Percentiles rank a stretch among this genome's conserved stretches.
Conservation (phyloP, 2,888 invertebrate species). For the Hecatera dysodea region DNA sequence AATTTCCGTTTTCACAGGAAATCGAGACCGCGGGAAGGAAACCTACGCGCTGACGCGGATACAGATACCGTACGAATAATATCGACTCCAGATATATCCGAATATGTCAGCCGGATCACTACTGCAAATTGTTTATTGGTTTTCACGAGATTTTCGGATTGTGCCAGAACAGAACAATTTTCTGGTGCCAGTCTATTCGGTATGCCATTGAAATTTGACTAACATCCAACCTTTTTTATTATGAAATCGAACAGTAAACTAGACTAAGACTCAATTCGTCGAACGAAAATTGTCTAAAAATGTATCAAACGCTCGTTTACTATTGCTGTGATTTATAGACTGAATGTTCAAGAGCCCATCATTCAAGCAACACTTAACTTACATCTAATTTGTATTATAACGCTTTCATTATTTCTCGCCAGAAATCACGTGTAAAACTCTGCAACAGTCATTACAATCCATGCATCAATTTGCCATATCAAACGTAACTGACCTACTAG, state of each 20-base stretch:
- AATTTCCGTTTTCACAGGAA: conserved; percentile 80
- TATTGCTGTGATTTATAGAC: background rate
- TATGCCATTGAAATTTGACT: too few species aligned
- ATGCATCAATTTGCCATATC: conserved; percentile 5
- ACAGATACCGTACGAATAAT: conserved; percentile 53
- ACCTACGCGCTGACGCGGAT: conserved; percentile 67
- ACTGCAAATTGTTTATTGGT: conserved; percentile 36
- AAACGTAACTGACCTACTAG: conserved; percentile 12
- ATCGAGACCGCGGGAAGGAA: conserved; percentile 76
- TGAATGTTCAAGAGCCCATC: background rate
- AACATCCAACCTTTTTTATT: background rate
- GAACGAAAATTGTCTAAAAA: background rate
- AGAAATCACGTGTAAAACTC: background rate
- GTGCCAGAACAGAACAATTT: background rate
- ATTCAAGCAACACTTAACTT: too few species aligned
- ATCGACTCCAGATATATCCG: conserved; percentile 43
- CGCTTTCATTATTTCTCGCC: background rate
- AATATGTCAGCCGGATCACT: conserved; percentile 36
- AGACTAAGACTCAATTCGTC: background rate
- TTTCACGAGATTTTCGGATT: conserved; percentile 4
- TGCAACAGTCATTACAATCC: background rate
- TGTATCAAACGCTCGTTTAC: background rate
- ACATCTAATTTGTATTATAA: background rate
- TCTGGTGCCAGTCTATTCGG: background rate
- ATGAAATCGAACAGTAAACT: background rate